Evolutionary conservation across 2,113 vertebrate genomes (phyloP), one percentile per base, ranked within the genome.

Genomic region (Thymallus thymallus): DNA sequence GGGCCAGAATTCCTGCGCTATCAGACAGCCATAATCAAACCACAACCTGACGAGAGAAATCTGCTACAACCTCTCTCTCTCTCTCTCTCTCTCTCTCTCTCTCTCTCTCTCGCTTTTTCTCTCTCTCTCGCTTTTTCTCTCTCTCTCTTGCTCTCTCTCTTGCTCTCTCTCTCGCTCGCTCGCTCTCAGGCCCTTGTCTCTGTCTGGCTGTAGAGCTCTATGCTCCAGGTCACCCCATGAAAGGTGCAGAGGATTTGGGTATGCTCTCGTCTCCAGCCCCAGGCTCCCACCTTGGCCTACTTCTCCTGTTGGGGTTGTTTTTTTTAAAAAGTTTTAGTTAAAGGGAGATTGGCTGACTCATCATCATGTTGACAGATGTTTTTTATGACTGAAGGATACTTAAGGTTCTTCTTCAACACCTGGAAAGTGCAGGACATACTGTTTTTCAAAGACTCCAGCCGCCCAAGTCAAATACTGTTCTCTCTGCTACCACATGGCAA

Each of bases 41-140:
- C 67, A 13, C 30, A 55, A 69, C 81, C 80, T 84, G 89, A 88
- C 61, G 73, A 89, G 88, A 88, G 83, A 87, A 89, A 87, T 76
- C 84, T 89, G 87, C 82, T 64, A 71, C 45, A 30, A 20, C 30
- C 55, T 51, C 26, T 35, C 64, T 6, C 64, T 30, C 64, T 35
- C 64, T 41, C 35, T 41, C 35, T 41, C 35, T 41, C 35, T 45
- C 41, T 45, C 41, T 14, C 3, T 3, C 41, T 16, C 51, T 51
- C 26, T 32, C 62, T 10, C 62, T 12, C 62, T 30, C 41, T 16
- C 55, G 3, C 13, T 58, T 6, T n/a, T 6, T 58, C 55, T n/a
- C 55, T 18, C 55, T 4, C 55, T 58, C n/a, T 9, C 60, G 1
- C 60, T 12, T 1, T n/a, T 6, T 12, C 35, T 30, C 63, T 30